phyloP scores from a whole-genome alignment of 2,797 vertebrate genomes.

The Poliocrania exsul region DNA sequence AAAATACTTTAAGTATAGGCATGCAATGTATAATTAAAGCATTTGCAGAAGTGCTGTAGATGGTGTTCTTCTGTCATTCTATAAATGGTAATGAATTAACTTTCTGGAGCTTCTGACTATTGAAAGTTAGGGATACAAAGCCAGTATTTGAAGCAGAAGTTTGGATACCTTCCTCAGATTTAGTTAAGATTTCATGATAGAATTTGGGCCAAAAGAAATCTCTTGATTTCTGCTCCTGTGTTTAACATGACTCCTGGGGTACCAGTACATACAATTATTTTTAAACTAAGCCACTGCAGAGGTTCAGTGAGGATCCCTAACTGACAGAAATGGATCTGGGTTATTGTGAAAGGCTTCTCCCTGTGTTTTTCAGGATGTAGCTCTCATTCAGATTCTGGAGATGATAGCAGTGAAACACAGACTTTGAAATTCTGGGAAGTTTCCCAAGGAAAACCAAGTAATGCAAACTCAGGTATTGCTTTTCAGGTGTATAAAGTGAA shows the following conservation, averaged over 20 bases:
- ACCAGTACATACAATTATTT: not conserved
- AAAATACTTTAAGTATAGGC: not conserved
- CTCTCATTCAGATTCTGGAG: constrained; percentile 38
- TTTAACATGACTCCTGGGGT: not conserved
- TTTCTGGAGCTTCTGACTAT: not conserved
- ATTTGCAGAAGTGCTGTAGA: not conserved
- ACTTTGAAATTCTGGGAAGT: not conserved
- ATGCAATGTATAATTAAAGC: not conserved
- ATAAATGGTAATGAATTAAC: not conserved
- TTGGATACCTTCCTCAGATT: not conserved
- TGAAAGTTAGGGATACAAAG: not conserved
- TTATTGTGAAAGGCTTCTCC: not conserved
- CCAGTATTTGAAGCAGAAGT: not conserved
- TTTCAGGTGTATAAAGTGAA: not conserved
- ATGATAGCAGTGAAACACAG: not conserved
- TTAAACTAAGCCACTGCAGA: not conserved
- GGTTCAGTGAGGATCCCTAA: not conserved
- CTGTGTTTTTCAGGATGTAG: constrained; percentile 2
- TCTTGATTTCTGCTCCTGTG: not conserved
- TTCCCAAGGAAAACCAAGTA: not conserved
- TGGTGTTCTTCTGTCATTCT: not conserved
- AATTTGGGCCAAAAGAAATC: not conserved
- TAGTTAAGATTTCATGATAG: not conserved
- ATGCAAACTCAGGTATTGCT: not conserved
- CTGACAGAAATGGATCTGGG: not conserved